Evolutionary conservation across 1,140 invertebrate species (phyloP), one percentile per base, ranked within the genome.

Genomic region (Euura saliciscinereae): DNA sequence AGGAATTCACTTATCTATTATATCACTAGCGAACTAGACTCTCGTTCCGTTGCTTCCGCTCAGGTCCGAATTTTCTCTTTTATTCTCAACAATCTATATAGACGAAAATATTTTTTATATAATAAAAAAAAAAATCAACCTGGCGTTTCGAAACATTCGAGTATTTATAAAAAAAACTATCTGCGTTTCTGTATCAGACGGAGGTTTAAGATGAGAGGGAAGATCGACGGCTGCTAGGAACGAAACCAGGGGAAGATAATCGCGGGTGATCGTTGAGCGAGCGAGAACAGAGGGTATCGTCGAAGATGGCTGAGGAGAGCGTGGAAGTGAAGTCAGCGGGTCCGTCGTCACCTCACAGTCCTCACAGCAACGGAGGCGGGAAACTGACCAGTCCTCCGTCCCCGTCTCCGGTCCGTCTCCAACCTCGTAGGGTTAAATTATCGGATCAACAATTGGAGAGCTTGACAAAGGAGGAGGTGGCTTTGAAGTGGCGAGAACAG

Each of bases 401-500:
- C 3, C 85, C 85, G 3, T 59, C 13, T 8, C 8, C 3, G 6
- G 51, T 59, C 13, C 51, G 51, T 59, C 82, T 80, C 10, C 85
- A 83, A 70, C 71, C 81, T 42, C 84, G 85, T 43, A 83, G 84
- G 28, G 77, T 89, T 11, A 87, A 88, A 73, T 76, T 90, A 68
- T 86, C 83, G n/a, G 84, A 86, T 45, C 87, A 89, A 75, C 87
- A 90, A 68, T 78, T 90, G 76, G 87, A 89, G 66, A 80, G 74
- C 67, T 77, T 89, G 68, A 85, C 83, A 64, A 89, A 86, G 82
- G 88, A 90, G 68, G 89, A 90, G 74, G 80, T 90, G 71, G 79
- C 86, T 72, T 83, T 84, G 74, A 89, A 88, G 77, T 90, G 89
- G 89, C 83, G 84, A 72, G 87, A 89, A 81, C 87, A 89, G 83